phyloP scores from a whole-genome alignment of 2,113 vertebrate genomes.

The Scopus umbretta region DNA sequence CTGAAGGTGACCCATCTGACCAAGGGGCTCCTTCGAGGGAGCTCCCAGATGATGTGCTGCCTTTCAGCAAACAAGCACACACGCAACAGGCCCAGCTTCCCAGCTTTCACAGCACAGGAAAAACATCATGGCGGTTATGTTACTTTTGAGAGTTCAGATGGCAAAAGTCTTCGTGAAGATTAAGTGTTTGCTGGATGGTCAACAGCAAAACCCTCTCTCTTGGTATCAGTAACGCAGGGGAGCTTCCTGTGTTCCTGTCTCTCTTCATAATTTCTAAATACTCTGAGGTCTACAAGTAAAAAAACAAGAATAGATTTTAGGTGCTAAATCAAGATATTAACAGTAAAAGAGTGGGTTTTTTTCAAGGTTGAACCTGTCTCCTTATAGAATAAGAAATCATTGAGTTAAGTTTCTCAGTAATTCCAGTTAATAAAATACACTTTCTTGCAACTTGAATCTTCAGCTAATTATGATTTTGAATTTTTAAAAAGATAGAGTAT shows the following conservation, averaged over 20 bases:
- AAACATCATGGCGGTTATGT: not conserved
- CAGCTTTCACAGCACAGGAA: not conserved
- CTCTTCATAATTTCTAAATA: not conserved
- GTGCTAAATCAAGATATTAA: not conserved
- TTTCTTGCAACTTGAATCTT: not conserved
- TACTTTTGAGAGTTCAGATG: not conserved
- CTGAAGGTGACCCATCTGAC: not conserved
- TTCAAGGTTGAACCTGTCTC: not conserved
- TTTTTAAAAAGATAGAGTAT: not conserved
- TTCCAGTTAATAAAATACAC: not conserved
- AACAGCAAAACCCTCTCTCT: not conserved
- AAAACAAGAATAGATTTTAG: not conserved
- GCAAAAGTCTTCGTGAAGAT: not conserved
- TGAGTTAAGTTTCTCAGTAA: not conserved
- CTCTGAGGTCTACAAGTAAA: not conserved
- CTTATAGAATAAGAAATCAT: not conserved
- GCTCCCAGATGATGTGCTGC: rapidly evolving
- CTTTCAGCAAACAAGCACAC: not conserved
- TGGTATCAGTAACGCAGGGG: not conserved
- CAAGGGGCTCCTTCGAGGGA: rapidly evolving
- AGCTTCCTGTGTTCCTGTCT: not conserved
- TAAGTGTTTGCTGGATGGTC: not conserved
- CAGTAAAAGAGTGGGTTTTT: not conserved
- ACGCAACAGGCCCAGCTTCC: not conserved
- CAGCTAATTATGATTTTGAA: not conserved